Percentiles rank a stretch among this genome's conserved stretches.
phyloP scores from a whole-genome alignment of 2,888 invertebrate species.

The Melanchra persicariae region DNA sequence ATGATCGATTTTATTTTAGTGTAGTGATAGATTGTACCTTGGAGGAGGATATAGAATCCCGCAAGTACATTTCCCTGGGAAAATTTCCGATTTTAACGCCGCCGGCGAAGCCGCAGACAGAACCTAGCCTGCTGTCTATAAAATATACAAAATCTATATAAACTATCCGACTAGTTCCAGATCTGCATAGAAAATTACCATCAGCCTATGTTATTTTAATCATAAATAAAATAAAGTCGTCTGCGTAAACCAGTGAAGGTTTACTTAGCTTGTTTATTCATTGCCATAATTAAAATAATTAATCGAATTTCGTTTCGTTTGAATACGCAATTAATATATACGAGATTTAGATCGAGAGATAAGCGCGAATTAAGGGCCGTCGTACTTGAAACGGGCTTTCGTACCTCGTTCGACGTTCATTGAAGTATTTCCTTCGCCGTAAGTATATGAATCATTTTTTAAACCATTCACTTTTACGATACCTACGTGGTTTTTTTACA shows the following conservation, averaged over 20 bases:
- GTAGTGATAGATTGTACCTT: no score
- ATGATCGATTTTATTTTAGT: no score
- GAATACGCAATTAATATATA: conserved; percentile 70
- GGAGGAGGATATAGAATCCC: no score
- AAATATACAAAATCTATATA: no score
- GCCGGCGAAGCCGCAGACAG: no score
- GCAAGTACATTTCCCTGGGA: no score
- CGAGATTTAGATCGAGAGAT: conserved; percentile 69
- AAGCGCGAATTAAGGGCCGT: conserved; percentile 66
- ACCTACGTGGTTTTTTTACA: conserved; percentile 38
- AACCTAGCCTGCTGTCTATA: no score
- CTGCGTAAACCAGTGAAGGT: conserved; percentile 56
- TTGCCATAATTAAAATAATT: conserved; percentile 73
- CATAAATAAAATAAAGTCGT: conserved; percentile 33
- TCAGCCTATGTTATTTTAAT: not conserved
- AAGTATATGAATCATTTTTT: conserved; percentile 53
- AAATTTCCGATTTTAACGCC: no score
- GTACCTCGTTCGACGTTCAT: conserved; percentile 47
- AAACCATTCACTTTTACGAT: conserved; percentile 63
- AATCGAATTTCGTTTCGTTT: conserved; percentile 73
- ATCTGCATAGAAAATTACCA: no score
- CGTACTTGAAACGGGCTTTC: conserved; percentile 52
- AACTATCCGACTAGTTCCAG: no score
- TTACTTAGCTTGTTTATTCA: conserved; percentile 66
- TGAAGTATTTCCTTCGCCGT: conserved; percentile 50